Base-by-base conservation (phyloP, 2,888 invertebrate genomes). In the Timema cristinae region DNA sequence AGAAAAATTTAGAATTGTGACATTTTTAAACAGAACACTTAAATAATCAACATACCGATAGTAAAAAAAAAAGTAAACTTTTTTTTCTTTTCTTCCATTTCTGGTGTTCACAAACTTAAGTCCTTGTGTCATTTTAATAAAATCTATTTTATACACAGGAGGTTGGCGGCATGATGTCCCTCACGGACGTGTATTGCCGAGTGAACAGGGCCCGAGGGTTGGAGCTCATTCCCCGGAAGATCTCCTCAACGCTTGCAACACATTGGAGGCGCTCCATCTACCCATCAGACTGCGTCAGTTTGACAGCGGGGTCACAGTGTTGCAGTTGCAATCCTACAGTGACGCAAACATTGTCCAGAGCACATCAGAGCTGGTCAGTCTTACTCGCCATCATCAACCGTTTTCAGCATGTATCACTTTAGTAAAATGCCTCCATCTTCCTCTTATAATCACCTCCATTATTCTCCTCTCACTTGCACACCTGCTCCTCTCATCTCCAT, bases 201-300 rank as follows among this genome's bases (percentile, higher is more conserved):
- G 91, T 98, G 2, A 99, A 99, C 83, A 88, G 99, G 81, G 98
- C 98, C 0, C 87, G 99, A 80, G 98, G 98, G 5, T 85, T 98
- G 76, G 97, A 98, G 84, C 86, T 99, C 0, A 84, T 99, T 99
- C 99, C 0, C 98, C 98, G 0, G 98, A 98, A 82, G 99, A 99
- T 86, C 86, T 98, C 76, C 83, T 98, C 63, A 91, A 94, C 83
- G 97, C 97, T 16, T 98, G 97, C 84, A 87, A 88, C 82, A 88
- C 85, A 75, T 83, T 94, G 79, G 87, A 87, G 50, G 75, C 75
- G 75, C 82, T 90, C 73, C 85, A 82, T 77, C 87, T 92, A 70
- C 91, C 93, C 5, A 86, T 94, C 79, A 91, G 91, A 72, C 83
- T 98, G 54, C 87, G 92, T 73, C 87, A 89, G 77, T 98, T 98